Percentiles rank a stretch among this genome's conserved stretches.
phyloP scores from a whole-genome alignment of 2,113 vertebrate species.

The Grus americana region DNA sequence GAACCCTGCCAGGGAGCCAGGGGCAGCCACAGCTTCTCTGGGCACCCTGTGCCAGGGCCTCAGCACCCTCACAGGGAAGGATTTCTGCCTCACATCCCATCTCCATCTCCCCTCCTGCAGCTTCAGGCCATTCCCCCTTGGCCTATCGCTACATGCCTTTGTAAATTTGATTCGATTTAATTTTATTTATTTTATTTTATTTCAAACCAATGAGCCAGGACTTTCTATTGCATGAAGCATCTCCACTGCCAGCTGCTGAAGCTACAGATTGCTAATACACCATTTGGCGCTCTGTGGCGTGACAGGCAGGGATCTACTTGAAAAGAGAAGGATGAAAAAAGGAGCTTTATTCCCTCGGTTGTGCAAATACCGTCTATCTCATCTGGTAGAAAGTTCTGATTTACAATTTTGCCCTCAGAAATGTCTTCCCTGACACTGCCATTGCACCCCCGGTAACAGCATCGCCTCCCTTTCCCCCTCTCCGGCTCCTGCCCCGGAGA shows the following conservation, averaged over 20 bases:
- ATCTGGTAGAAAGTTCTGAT: background rate
- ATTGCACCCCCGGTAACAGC: background rate
- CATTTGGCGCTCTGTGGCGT: background rate
- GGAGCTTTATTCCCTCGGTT: background rate
- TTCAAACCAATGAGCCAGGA: background rate
- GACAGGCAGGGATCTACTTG: background rate
- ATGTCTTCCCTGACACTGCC: background rate
- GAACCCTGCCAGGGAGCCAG: no score
- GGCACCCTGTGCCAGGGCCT: no score
- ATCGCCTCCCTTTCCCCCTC: accelerated
- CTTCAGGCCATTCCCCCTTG: no score
- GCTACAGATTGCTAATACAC: background rate
- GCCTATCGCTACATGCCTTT: no score
- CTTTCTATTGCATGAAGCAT: background rate
- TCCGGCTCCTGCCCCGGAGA: background rate
- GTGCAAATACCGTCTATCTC: accelerated
- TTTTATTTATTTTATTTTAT: background rate
- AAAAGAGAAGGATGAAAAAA: background rate
- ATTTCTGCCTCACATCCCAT: no score
- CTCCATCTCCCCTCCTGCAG: no score
- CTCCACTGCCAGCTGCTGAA: background rate
- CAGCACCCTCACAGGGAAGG: no score
- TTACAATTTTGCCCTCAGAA: background rate
- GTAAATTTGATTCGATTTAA: no score
- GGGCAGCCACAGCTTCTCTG: no score